Conservation (phyloP, 2,888 invertebrate species). For the Catocala nupta region DNA sequence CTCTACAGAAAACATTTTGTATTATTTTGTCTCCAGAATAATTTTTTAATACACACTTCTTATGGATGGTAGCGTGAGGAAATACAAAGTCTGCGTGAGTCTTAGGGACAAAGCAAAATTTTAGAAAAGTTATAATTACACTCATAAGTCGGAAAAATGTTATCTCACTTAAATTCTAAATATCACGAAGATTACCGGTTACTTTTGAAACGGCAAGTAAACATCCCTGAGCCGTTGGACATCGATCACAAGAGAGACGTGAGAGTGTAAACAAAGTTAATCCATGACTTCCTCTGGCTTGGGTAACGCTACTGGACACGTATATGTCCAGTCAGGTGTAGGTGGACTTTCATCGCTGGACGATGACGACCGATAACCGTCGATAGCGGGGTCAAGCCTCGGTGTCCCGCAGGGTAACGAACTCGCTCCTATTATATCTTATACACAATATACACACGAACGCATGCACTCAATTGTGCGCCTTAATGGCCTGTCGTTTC, state of each 20-base stretch:
- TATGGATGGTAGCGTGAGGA: no score
- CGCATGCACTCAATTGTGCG: conserved; percentile 56
- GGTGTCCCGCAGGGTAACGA: conserved; percentile 70
- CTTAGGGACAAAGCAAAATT: no score
- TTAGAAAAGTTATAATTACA: no score
- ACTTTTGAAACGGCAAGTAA: conserved; percentile 22
- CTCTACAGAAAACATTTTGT: no score
- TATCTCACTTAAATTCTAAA: neutral
- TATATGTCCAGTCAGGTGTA: conserved; percentile 53
- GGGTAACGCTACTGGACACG: conserved; percentile 24
- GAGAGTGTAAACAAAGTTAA: conserved; percentile 31
- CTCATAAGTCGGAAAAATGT: no score
- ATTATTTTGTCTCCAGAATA: no score
- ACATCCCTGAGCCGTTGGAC: conserved; percentile 20
- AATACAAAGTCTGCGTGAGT: no score
- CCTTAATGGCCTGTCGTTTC: conserved; percentile 58
- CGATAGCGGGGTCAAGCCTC: conserved; percentile 64
- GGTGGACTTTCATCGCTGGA: conserved; percentile 62
- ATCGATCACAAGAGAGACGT: conserved; percentile 22
- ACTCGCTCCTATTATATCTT: conserved; percentile 62
- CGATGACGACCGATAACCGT: conserved; percentile 71
- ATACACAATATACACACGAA: conserved; percentile 46
- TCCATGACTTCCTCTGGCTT: conserved; percentile 41
- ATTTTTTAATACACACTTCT: no score
- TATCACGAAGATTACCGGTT: neutral